Percentiles rank a stretch among this genome's conserved stretches.
Evolutionary conservation across 2,888 invertebrate genomes (phyloP).

Genomic region (Euzetes globulus): DNA sequence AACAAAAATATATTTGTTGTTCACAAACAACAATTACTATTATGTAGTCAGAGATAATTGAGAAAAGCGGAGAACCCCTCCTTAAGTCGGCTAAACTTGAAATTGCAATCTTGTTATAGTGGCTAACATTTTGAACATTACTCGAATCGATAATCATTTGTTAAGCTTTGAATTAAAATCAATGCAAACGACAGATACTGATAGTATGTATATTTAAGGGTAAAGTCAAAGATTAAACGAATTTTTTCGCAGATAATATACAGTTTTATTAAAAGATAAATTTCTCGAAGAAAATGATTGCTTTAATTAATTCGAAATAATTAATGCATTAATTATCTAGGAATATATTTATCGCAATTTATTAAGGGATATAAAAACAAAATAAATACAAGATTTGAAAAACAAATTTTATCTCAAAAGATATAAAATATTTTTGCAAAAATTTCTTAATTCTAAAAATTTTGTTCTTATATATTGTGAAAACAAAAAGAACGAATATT

Average conservation of each 20-base stretch:
- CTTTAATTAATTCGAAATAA: too few species aligned
- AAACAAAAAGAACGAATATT: not conserved
- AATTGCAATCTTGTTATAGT: not conserved
- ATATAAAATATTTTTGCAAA: not conserved
- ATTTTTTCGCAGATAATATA: too few species aligned
- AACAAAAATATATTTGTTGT: too few species aligned
- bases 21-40: not conserved
- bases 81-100: not conserved
- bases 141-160: not conserved
- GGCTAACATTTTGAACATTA: not conserved
- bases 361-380: too few species aligned
- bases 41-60: not conserved
- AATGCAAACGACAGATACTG: not conserved
- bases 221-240: too few species aligned
- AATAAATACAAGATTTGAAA: too few species aligned
- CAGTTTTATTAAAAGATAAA: too few species aligned
- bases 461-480: too few species aligned
- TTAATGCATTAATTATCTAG: not conserved
- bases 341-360: too few species aligned
- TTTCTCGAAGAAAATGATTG: too few species aligned
- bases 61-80: not conserved
- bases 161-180: conserved; percentile 1
- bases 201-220: not conserved
- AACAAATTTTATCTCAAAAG: too few species aligned
- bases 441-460: not conserved